Base-by-base conservation (phyloP, 2,888 invertebrate species). In the Dendrolimus pini region DNA sequence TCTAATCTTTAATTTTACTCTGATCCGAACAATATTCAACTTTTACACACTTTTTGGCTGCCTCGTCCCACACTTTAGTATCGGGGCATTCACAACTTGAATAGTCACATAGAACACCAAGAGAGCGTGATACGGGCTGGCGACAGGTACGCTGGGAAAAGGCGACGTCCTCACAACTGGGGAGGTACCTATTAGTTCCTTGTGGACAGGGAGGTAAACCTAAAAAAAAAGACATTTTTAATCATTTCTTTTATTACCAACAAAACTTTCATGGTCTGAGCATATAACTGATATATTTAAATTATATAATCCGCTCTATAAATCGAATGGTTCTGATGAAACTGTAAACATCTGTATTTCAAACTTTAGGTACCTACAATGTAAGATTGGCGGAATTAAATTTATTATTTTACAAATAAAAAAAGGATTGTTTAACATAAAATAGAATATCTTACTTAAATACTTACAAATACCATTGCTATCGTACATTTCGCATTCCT, bases 141-240 rank as follows among this genome's bases (percentile, higher is more conserved):
- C 68, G 69, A 59, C 80, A 80, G 0, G 79, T 78, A 0, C 68
- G 65, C 62, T 71, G 73, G 0, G 76, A 73, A 64, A 71, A 59
- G 0, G 71, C 66, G 0, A 60, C 57, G 13, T 65, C 63, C 0
- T 63, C 61, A 57, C 75, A 77, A 1, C 68, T 61, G 0, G 75
- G 63, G 3, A 56, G 59, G 61, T 75, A 77, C 0, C 68, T 61
- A 9, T 63, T 60, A n/a, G 69, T 78, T 6, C 64, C 70, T 9
- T 70, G 64, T 7, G 75, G 68, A 59, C 78, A 79, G 0, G 41
- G n/a, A 9, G 64, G 65, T n/a, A 66, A 42, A 65, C 78, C 80
- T 77, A 62, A n/a, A 52, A 59, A 41, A 41, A 12, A 18, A 53
- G 41, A 54, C 1, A 7, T 18, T 41, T 41, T 42, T 41, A 41